These are phyloP conservation scores for Drosophila mauritiana DNA, from an alignment of 1,140 invertebrate genomes.

Conservation along the genomic window DNA sequence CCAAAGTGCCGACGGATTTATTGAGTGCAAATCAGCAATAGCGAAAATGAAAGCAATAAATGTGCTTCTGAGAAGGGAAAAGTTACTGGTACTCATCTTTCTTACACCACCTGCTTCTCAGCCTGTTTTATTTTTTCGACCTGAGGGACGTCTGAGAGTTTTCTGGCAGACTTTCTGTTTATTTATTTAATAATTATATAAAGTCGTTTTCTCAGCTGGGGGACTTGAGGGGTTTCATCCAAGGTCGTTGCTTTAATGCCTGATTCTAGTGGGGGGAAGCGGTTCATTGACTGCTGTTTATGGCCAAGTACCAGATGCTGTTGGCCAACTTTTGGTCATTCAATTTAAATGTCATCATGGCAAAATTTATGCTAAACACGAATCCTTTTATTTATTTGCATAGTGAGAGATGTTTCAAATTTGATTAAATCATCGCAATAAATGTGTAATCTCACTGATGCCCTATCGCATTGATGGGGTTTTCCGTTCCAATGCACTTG, in stretches of 20 bases:
- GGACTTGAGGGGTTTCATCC: slow-evolving; percentile 2
- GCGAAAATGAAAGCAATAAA: slow-evolving; percentile 46
- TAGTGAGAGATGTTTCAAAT: slow-evolving; percentile 9
- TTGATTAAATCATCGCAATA: slow-evolving; percentile 40
- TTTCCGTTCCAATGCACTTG: slow-evolving; percentile 49
- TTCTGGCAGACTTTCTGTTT: slow-evolving; percentile 47
- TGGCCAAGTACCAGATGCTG: slow-evolving; percentile 45
- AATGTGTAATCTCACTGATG: slow-evolving; percentile 13
- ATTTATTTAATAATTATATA: slow-evolving; percentile 81
- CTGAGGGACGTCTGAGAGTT: slow-evolving; percentile 36
- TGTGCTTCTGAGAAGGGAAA: slow-evolving; percentile 27
- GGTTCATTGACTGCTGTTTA: slow-evolving; percentile 60
- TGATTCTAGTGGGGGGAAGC: slow-evolving; percentile 27
- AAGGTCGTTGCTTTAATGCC: slow-evolving; percentile 68
- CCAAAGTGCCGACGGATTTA: slow-evolving; percentile 69
- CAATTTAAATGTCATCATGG: slow-evolving; percentile 69
- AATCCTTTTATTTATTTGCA: slow-evolving; percentile 15
- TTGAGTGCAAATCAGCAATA: slow-evolving; percentile 72
- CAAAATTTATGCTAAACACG: slow-evolving; percentile 62
- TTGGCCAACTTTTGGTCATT: slow-evolving; percentile 39
- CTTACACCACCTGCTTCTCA: slow-evolving; percentile 8
- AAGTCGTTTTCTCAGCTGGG: slow-evolving; percentile 29
- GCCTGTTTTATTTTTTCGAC: neutral
- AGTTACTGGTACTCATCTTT: slow-evolving; percentile 18
- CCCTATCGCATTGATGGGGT: slow-evolving; percentile 27